Percentiles rank a stretch among this genome's conserved stretches.
phyloP scores from a whole-genome alignment of 2,113 vertebrate genomes.

The chimpanzee (Pan troglodytes) region NHGRI_mPanTro3-v2.1_pri NC_072421.2:8802501-8803000 shows the following conservation, averaged over 20 bases:
- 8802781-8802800: background rate
- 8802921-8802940: background rate
- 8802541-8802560: background rate
- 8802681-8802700: background rate
- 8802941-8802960: background rate
- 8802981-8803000: background rate
- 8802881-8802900: background rate
- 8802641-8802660: background rate
- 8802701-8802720: background rate
- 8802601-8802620: background rate
- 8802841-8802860: background rate
- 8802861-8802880: background rate
- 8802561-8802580: background rate
- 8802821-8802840: background rate
- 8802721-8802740: background rate
- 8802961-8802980: background rate
- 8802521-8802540: background rate
- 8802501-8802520: background rate
- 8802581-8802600: background rate
- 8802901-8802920: background rate
- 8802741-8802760: background rate
- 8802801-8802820: background rate
- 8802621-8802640: background rate
- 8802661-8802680: background rate
- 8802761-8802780: background rate